Evolutionary conservation across 2,888 invertebrate species (phyloP).

Genomic region (Pasiphila rectangulata): DNA sequence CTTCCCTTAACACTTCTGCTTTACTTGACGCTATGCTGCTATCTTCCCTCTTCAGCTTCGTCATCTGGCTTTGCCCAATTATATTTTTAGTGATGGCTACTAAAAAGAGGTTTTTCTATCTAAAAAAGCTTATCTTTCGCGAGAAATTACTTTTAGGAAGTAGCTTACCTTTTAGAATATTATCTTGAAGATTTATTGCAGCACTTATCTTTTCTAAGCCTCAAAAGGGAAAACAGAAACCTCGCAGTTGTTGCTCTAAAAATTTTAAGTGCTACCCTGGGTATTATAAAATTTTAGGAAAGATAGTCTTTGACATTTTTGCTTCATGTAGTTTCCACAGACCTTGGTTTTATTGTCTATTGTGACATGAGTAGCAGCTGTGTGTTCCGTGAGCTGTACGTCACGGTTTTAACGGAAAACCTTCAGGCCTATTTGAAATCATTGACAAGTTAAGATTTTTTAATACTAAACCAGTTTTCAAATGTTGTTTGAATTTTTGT

Average conservation of each 20-base stretch:
- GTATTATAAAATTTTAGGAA: slow-evolving; percentile 1
- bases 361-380: slow-evolving; percentile 5
- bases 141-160: no score
- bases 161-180: not conserved
- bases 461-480: no score
- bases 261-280: not conserved
- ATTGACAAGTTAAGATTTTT: not conserved
- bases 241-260: not conserved
- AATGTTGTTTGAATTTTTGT: no score
- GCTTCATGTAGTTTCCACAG: not conserved
- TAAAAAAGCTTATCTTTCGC: no score
- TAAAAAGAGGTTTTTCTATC: no score
- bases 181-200: not conserved
- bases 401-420: slow-evolving; percentile 6
- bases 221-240: not conserved
- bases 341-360: slow-evolving; percentile 14
- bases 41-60: no score
- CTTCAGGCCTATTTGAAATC: slow-evolving; percentile 21
- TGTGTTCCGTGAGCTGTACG: no score
- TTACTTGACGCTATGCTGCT: no score
- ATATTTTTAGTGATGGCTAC: no score
- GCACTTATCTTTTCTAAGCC: not conserved
- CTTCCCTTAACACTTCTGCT: no score
- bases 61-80: no score
- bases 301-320: not conserved